Evolutionary conservation across 2,888 invertebrate species (phyloP), one percentile per base, ranked within the genome.

Genomic region (Andricus curvator): DNA sequence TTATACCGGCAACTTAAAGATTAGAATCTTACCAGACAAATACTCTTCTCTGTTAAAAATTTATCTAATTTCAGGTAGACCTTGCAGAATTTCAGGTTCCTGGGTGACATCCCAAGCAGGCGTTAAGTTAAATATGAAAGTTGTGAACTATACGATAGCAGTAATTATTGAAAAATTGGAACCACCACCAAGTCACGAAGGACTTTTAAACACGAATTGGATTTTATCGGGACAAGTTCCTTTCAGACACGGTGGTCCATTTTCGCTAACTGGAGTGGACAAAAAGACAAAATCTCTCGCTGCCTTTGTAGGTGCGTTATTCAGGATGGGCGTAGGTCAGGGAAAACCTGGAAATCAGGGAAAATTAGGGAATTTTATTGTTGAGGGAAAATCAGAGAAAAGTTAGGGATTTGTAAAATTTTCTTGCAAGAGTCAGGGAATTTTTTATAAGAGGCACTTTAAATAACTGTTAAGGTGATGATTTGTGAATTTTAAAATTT

Each of bases 81-180:
- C n/a, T 37, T 66, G 66, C 20, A 66, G 37, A 66, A 82, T 90
- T 74, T 83, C 90, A 70, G 90, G 90, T 11, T 88, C 89, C 44
- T 90, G 90, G 90, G 83, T 86, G 8, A 87, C 90, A 3, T 84
- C 84, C 15, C 86, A 86, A 78, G 89, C 89, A 1, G 89, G 90
- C 77, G 83, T 90, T 20, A 87, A 85, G 25, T 81, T 90, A 44
- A 87, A 89, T 56, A 89, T 90, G 86, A 86, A 82, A 79, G 86
- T 90, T 41, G 83, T 78, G n/a, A 88, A 89, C 83, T 87, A 84
- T 25, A 84, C 80, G 9, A 86, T 90, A 77, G 82, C 81, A 56
- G 88, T 87, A 33, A 87, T 84, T 17, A 78, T 89, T 22, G 86
- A 84, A 41, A 84, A 86, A n/a, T 82, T 86, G 8, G 64, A 81